Base-by-base conservation (phyloP, 2,888 invertebrate species). In the Caenorhabditis afra region DNA sequence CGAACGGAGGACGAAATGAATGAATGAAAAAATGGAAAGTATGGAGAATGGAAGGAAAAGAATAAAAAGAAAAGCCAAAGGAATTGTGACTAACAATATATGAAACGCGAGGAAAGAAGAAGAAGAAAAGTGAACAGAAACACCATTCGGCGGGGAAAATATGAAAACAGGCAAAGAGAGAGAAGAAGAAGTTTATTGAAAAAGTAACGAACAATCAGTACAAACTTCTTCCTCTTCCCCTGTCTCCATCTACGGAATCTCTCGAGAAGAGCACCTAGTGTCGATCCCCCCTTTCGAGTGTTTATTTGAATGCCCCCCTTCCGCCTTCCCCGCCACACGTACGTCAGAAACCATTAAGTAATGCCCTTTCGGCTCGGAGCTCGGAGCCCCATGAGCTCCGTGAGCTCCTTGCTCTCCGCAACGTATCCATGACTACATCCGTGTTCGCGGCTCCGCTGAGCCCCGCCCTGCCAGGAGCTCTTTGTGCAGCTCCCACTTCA, bases 31-130 rank as follows among this genome's bases (percentile, higher is more conserved):
- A 47, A 5, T 35, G 37, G 2, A 49, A 37, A 37, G 45, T n/a
- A 47, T 35, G 37, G 35, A 59, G n/a, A n/a, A n/a, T n/a, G 29
- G 22, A 20, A 39, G 10, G 8, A 57, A 57, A 57, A 57, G 57
- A 44, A 23, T 44, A 39, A 14, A 37, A 29, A 55, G 37, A 18
- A 10, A 22, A 12, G 22, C 29, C 4, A 29, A 29, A 29, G 29
- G 7, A 29, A 7, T 7, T 3, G 29, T 29, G 29, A 47, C n/a
- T n/a, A 47, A 47, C 1, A 47, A 18, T 47, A 47, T 47, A 44
- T 12, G 39, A 39, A 39, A 39, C 39, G 39, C 39, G 39, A 39
- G 39, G 39, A 39, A 11, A n/a, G 11, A n/a, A 44, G 44, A 44
- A 12, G 44, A n/a, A 16, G 16, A 47, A 47, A 47, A 47, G 45